These are phyloP conservation scores for Cheilosia impressa DNA, from an alignment of 2,888 invertebrate genomes.

Conservation along the genomic window DNA sequence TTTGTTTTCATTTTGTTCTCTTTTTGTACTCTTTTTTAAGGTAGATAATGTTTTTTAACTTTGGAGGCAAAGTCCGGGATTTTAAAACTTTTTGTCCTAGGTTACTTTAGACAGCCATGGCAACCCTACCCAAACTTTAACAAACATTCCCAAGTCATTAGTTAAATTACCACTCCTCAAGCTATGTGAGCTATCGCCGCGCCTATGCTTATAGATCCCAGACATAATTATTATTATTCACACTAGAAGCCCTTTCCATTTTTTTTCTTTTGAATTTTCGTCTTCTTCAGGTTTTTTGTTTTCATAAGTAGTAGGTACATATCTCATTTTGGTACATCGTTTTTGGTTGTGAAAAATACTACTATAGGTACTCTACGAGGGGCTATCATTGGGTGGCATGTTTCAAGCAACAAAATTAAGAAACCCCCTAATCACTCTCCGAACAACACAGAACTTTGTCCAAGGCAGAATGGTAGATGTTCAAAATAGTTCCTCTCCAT, in stretches of 20 bases:
- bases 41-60: too few species aligned
- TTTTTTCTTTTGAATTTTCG: conserved; percentile 4
- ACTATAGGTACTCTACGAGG: conserved; percentile 12
- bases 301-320: background rate
- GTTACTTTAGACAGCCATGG: too few species aligned
- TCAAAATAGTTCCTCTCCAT: conserved; percentile 24
- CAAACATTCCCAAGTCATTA: conserved; percentile 6
- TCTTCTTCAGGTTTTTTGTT: conserved; percentile 15
- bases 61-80: too few species aligned
- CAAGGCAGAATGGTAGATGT: conserved; percentile 5
- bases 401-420: conserved; percentile 13
- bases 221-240: conserved; percentile 60
- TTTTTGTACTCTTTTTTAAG: too few species aligned
- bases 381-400: background rate
- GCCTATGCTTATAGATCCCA: conserved; percentile 1
- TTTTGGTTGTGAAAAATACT: conserved; percentile 30
- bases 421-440: conserved; percentile 1
- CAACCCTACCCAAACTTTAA: too few species aligned
- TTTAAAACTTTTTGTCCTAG: too few species aligned
- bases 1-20: too few species aligned
- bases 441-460: conserved; percentile 26
- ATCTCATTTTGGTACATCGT: conserved; percentile 10
- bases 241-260: conserved; percentile 25
- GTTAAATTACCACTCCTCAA: conserved; percentile 24
- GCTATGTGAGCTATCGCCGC: conserved; percentile 2